Percentiles rank a stretch among this genome's conserved stretches.
Conservation (phyloP, 2,888 invertebrate species). For the Orthosia gracilis region DNA sequence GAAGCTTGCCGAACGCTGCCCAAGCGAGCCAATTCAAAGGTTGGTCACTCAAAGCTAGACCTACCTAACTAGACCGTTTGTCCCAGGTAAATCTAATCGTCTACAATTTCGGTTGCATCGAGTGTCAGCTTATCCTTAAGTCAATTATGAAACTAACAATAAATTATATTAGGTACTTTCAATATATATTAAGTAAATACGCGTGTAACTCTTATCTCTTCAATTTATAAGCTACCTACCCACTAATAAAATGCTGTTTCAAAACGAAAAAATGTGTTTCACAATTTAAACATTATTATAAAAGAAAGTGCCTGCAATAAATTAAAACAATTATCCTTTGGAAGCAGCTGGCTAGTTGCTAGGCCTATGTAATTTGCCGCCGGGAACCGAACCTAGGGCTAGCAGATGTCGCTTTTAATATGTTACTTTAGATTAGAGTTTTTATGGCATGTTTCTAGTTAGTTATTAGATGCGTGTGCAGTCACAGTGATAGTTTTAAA, state of each 20-base stretch:
- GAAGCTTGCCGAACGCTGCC: too few species aligned
- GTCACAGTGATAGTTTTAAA: slow-evolving; percentile 2
- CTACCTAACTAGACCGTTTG: too few species aligned
- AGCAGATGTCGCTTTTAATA: slow-evolving; percentile 57
- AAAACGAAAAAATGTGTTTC: slow-evolving; percentile 17
- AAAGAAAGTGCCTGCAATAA: slow-evolving; percentile 51
- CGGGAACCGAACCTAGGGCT: slow-evolving; percentile 60
- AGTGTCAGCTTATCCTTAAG: too few species aligned
- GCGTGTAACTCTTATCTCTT: not conserved
- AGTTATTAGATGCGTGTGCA: slow-evolving; percentile 18
- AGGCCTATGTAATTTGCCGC: slow-evolving; percentile 60
- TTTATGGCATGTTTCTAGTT: slow-evolving; percentile 44
- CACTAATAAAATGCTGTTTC: not conserved
- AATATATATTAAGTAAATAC: slow-evolving; percentile 4
- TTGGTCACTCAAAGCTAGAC: too few species aligned
- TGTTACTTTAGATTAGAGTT: slow-evolving; percentile 55
- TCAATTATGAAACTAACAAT: not conserved
- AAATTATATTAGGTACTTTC: not conserved
- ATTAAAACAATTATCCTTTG: slow-evolving; percentile 53
- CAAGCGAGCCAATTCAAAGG: too few species aligned
- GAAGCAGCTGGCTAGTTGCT: slow-evolving; percentile 58
- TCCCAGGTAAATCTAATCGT: too few species aligned
- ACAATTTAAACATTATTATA: slow-evolving; percentile 36
- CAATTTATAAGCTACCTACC: slow-evolving; percentile 19
- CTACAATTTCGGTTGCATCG: too few species aligned